phyloP scores from a whole-genome alignment of 1,140 invertebrate species.

The Saccostrea glomerata region DNA sequence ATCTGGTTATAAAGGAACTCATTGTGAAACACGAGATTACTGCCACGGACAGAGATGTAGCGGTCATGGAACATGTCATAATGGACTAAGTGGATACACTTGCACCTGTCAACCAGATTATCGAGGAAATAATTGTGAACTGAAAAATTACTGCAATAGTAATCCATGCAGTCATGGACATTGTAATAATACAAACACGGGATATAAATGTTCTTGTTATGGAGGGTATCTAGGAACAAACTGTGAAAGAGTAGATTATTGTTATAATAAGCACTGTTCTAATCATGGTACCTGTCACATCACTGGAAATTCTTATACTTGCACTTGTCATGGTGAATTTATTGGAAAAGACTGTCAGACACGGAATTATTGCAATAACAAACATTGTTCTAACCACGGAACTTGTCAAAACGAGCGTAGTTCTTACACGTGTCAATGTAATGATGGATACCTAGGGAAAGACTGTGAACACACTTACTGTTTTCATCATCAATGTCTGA shows the following conservation, averaged over 20 bases:
- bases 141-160: not conserved
- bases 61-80: not conserved
- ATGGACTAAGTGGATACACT: not conserved
- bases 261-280: not conserved
- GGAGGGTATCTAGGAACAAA: not conserved
- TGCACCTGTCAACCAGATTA: constrained; percentile 30
- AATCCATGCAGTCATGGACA: not conserved
- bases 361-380: not conserved
- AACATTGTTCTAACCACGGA: not conserved
- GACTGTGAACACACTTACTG: not conserved
- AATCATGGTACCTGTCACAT: not conserved
- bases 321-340: not conserved
- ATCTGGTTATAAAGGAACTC: not conserved
- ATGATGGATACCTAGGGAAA: not conserved
- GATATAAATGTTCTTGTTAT: not conserved
- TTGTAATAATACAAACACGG: not conserved
- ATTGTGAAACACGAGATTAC: not conserved
- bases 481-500: not conserved
- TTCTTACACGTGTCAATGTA: constrained; percentile 21
- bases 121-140: constrained; percentile 16
- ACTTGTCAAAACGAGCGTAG: too few relatives aligned
- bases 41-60: not conserved
- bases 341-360: not conserved
- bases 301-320: not conserved
- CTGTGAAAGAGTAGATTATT: not conserved